A percentile compares a stretch with the other conserved stretches of the same genome.
These are phyloP conservation scores for Grammomys dolichurus DNA, from an alignment of 2,113 vertebrate genomes.

Conservation along the genomic window DNA sequence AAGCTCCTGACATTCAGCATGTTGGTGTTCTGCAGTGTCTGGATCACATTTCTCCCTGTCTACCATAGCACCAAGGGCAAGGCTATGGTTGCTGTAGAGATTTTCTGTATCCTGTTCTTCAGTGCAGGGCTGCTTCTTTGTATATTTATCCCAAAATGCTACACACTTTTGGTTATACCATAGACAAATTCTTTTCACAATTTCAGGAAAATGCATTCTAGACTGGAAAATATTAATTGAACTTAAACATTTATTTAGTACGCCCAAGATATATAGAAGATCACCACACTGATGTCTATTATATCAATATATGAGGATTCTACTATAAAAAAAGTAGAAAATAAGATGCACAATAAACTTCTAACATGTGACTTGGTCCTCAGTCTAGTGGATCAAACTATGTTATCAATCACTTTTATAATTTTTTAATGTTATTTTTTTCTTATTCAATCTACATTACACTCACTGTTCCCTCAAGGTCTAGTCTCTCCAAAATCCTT, in stretches of 20 bases:
- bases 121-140: neutral
- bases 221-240: neutral
- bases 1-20: neutral
- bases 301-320: neutral
- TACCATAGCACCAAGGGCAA: neutral
- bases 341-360: neutral
- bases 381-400: neutral
- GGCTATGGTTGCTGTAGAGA: neutral
- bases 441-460: no score
- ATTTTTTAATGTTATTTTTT: no score
- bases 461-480: no score
- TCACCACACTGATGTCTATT: neutral
- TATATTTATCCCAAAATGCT: neutral
- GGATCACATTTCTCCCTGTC: neutral
- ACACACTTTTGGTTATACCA: neutral
- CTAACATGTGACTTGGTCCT: neutral
- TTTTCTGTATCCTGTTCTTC: neutral
- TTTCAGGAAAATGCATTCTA: neutral
- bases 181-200: neutral
- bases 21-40: neutral
- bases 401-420: neutral
- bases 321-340: neutral
- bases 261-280: fast-evolving
- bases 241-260: neutral
- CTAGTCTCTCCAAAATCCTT: no score